Base-by-base conservation (phyloP, 1,140 invertebrate species). In the Drosophila nannoptera region DNA sequence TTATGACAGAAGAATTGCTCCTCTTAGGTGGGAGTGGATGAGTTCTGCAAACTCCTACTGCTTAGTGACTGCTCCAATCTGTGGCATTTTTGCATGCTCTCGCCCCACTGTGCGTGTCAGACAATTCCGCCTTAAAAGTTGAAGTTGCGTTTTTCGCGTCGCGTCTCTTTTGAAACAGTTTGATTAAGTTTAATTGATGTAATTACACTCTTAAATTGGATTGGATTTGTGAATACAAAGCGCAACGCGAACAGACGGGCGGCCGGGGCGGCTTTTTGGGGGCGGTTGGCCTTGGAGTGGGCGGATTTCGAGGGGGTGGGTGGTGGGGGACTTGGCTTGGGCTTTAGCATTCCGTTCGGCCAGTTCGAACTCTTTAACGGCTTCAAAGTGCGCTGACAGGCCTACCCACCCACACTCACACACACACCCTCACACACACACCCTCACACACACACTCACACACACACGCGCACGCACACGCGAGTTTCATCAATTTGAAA, bases 141-240 rank as follows among this genome's bases (percentile, higher is more conserved):
- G 65, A 72, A 72, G 64, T 73, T 83, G 82, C 80, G 80, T 65
- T 76, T 78, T 78, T 81, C 67, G 65, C 69, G 54, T 64, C 45
- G 66, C 78, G 56, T 56, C 78, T 61, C 73, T 73, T 73, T 84
- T 80, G 80, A 86, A 84, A 77, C 81, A 84, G 76, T 84, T 84
- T 84, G 81, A 84, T 84, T 84, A 84, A 84, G 80, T 84, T 84
- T 84, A 84, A 84, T 84, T 84, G 81, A 84, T 84, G 81, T 84
- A 84, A 84, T 84, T 84, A 84, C 73, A 80, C 62, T 84, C 77
- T 84, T 72, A 84, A 86, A 84, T 84, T 84, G 80, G 76, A 84
- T 84, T 84, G 80, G 80, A 84, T 84, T 84, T 84, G 81, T 80
- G 81, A 84, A 84, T 84, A 74, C 81, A 84, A 84, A 76, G 73